phyloP scores from a whole-genome alignment of 2,888 invertebrate genomes.

The Nymphalis urticae region DNA sequence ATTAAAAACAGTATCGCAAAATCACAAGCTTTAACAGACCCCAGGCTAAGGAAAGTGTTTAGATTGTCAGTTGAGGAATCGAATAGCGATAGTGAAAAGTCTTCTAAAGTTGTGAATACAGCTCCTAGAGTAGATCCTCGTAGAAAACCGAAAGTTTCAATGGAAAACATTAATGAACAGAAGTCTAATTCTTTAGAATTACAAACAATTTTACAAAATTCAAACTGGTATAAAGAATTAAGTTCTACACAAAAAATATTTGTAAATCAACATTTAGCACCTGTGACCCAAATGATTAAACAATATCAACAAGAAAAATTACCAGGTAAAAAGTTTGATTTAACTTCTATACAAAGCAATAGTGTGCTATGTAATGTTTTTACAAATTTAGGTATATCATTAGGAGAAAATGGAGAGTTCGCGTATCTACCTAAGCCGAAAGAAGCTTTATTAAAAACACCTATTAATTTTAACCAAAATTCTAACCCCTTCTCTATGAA shows the following conservation, averaged over 20 bases:
- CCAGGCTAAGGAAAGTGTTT: slow-evolving; percentile 88
- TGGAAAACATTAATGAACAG: slow-evolving; percentile 54
- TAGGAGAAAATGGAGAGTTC: slow-evolving; percentile 82
- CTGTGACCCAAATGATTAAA: slow-evolving; percentile 83
- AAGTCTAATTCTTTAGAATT: slow-evolving; percentile 76
- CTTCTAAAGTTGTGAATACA: slow-evolving; percentile 58
- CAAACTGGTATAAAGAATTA: slow-evolving; percentile 86
- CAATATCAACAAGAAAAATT: slow-evolving; percentile 82
- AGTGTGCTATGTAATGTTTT: slow-evolving; percentile 81
- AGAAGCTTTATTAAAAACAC: slow-evolving; percentile 73
- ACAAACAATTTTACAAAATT: slow-evolving; percentile 84
- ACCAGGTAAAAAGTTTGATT: slow-evolving; percentile 79
- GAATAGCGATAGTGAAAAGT: slow-evolving; percentile 82
- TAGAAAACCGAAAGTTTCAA: slow-evolving; percentile 69
- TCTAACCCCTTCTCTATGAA: slow-evolving; percentile 60
- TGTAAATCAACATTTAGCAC: slow-evolving; percentile 85
- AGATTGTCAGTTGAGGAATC: slow-evolving; percentile 84
- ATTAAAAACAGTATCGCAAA: slow-evolving; percentile 86
- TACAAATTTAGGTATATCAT: slow-evolving; percentile 82
- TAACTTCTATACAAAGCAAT: slow-evolving; percentile 76
- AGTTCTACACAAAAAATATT: slow-evolving; percentile 87
- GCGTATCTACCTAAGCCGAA: slow-evolving; percentile 74
- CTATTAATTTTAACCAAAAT: slow-evolving; percentile 65
- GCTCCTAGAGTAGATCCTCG: slow-evolving; percentile 75
- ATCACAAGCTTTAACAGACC: slow-evolving; percentile 87